A percentile compares a stretch with the other conserved stretches of the same genome.
These are phyloP conservation scores for Notechis scutatus DNA, from an alignment of 2,113 vertebrate species.

Conservation along the genomic window DNA sequence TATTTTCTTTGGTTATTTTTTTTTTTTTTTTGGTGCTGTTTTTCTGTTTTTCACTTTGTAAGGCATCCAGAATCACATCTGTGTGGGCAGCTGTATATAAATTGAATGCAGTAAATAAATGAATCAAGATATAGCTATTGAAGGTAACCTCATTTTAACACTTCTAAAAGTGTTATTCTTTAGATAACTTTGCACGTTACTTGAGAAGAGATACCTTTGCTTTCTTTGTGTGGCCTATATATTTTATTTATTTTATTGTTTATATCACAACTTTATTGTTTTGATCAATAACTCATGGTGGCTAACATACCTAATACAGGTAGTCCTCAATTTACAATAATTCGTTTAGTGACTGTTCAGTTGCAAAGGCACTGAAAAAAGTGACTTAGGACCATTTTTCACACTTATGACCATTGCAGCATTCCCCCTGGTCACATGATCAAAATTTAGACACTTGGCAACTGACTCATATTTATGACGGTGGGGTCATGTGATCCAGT, in stretches of 20 bases:
- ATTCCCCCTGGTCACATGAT: background rate
- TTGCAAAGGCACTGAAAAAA: background rate
- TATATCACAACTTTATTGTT: background rate
- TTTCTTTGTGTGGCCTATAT: background rate
- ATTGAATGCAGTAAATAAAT: background rate
- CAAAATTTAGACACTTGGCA: background rate
- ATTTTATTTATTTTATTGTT: background rate
- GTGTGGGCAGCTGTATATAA: background rate
- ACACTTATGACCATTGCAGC: background rate
- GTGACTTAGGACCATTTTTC: background rate
- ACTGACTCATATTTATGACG: background rate
- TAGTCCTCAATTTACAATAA: background rate
- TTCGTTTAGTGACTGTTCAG: fast-evolving
- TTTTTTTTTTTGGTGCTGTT: background rate
- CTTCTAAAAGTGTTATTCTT: background rate
- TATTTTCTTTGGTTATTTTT: background rate
- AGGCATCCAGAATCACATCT: background rate
- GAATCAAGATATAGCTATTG: background rate
- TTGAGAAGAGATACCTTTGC: background rate
- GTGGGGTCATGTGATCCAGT: background rate
- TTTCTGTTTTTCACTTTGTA: background rate
- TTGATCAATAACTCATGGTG: background rate
- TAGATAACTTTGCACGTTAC: background rate
- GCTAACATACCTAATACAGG: background rate
- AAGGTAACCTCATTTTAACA: background rate